Base-by-base conservation (phyloP, 2,888 invertebrate genomes). In the Globia sparganii region DNA sequence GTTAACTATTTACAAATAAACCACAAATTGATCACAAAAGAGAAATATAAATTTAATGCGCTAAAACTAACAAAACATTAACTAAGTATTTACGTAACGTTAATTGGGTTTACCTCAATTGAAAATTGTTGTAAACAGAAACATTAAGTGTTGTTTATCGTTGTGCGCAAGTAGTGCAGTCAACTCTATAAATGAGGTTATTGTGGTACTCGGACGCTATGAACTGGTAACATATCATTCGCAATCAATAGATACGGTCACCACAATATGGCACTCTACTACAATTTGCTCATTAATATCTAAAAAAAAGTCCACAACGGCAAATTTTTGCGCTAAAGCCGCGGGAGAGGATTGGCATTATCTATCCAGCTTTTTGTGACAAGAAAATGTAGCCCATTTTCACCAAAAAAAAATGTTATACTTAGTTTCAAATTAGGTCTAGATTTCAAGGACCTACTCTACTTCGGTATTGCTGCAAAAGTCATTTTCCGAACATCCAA, bases 161-260 rank as follows among this genome's bases (percentile, higher is more conserved):
- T 37, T 28, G 46, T n/a, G 56, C 58, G 37, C 49, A 49, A 70
- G 34, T 79, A 73, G 46, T 49, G 58, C 59, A 73, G 59, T 56
- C 49, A 72, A 72, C 75, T 73, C 25, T 61, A 46, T 73, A 66
- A 81, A 81, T 68, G 67, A 13, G 13, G 43, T 13, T 13, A 77
- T 76, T 79, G 67, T 69, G 66, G 28, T 67, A 61, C 64, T 74
- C 62, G 71, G 37, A 61, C 59, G 58, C 78, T 72, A 59, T 81
- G 86, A 31, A 77, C 81, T 70, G 76, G 59, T 79, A 62, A 79
- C 84, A 78, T 77, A 64, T 81, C 81, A 79, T 64, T 79, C 21
- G 72, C 65, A 79, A 79, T 84, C 81, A 86, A 81, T 86, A 68
- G n/a, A n/a, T 37, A 83, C 49, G 53, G 68, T 64, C 61, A 74